Evolutionary conservation across 2,888 invertebrate species (phyloP), one percentile per base, ranked within the genome.

Genomic region (Acleris holmiana): DNA sequence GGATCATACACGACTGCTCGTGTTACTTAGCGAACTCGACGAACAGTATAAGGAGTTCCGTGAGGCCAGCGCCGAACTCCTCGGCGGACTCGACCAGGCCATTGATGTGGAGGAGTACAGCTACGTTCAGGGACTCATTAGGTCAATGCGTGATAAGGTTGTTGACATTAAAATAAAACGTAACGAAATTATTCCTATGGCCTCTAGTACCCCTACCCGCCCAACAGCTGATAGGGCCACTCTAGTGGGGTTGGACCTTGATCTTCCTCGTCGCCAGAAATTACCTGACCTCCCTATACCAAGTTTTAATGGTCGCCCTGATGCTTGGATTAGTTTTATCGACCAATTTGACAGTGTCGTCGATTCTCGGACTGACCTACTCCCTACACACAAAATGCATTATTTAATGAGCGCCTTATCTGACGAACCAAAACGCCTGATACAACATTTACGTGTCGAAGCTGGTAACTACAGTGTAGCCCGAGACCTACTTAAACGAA

Each of bases 361-460:
- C 15, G 53, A 54, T 7, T 21, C 53, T 19, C 53, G 53, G 15
- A 2, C 18, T 8, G 53, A 54, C 19, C 19, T 54, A 10, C 40
- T 40, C 4, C 40, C 53, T 13, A 54, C 40, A 2, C 53, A 54
- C 8, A 54, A 54, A 10, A 54, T 54, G 53, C 53, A 54, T 8
- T 54, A 54, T 41, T 19, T 54, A 10, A 54, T 54, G 53, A 54
- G 40, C 13, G 53, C 53, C 1, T 54, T 54, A 7, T 40, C 35
- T 2, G 53, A 54, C 1, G 40, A 54, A 21, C 53, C 53, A 0
- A 51, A 51, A 29, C 50, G 50, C 17, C 17, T 51, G 10, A 15
- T 51, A 2, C 50, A 50, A 41, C 59, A 59, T 46, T 41, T 59
- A 13, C 13, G 44, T 7, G 50, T 59, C n/a, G 48, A 40, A 48